phyloP scores from a whole-genome alignment of 2,113 vertebrate species.

The Saccopteryx bilineata region DNA sequence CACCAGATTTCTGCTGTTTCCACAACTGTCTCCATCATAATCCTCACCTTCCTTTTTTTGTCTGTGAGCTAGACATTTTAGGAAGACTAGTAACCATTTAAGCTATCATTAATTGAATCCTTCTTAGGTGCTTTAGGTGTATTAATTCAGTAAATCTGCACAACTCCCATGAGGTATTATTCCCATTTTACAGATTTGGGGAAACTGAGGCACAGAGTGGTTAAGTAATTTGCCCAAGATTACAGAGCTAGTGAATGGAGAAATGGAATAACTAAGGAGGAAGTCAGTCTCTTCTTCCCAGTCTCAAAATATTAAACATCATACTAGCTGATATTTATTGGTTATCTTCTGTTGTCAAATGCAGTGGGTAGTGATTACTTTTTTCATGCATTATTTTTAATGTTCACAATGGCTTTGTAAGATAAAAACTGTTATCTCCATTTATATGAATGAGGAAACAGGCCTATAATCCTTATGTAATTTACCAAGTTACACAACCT shows the following conservation, averaged over 20 bases:
- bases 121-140: slow-evolving; percentile 15
- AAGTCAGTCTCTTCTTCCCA: slow-evolving; percentile 17
- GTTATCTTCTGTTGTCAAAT: not conserved
- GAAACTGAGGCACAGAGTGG: not conserved
- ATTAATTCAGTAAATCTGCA: not conserved
- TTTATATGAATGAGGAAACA: slow-evolving; percentile 21
- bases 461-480: not conserved
- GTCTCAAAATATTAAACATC: slow-evolving; percentile 21
- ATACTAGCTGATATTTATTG: not conserved
- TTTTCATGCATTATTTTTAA: not conserved
- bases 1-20: not conserved
- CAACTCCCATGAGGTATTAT: not conserved
- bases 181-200: not conserved
- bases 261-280: slow-evolving; percentile 44
- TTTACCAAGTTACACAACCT: not conserved
- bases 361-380: not conserved
- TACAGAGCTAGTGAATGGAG: not conserved
- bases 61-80: slow-evolving; percentile 36
- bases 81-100: slow-evolving; percentile 18
- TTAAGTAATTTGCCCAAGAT: not conserved
- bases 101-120: not conserved
- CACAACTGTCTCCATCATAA: not conserved
- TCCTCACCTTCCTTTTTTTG: not conserved
- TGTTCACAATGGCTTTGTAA: slow-evolving; percentile 12
- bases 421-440: not conserved